Percentiles rank a stretch among this genome's conserved stretches.
Evolutionary conservation across 2,888 invertebrate species (phyloP).

Genomic region (Chymomyza amoena): DNA sequence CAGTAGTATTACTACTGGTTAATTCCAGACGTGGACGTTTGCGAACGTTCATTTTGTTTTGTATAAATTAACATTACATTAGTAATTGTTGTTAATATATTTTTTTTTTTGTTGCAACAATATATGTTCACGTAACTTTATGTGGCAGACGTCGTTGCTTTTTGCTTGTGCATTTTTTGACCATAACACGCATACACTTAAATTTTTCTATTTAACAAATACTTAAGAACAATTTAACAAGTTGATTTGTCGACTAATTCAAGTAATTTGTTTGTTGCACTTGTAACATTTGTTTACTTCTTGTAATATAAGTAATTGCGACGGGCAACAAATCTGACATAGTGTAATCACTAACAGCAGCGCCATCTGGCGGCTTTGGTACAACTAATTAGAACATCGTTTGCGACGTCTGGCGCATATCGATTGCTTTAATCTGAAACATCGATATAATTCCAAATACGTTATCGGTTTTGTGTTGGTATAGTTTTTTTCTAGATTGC

Average conservation of each 20-base stretch:
- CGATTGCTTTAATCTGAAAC: no score
- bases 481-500: background rate
- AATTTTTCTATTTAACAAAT: background rate
- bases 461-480: background rate
- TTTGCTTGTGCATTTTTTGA: background rate
- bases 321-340: background rate
- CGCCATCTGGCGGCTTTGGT: background rate
- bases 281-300: background rate
- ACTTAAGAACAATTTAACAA: background rate
- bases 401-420: no score
- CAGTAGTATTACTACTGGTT: slow-evolving; percentile 38
- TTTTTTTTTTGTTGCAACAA: background rate
- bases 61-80: background rate
- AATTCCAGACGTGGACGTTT: slow-evolving; percentile 64
- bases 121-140: background rate
- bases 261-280: background rate
- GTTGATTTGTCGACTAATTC: background rate
- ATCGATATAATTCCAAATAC: background rate
- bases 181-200: background rate
- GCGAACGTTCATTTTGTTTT: slow-evolving; percentile 53
- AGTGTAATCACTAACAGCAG: background rate
- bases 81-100: slow-evolving; percentile 2
- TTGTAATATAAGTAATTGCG: background rate
- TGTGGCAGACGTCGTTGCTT: background rate
- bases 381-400: no score